These are phyloP conservation scores for Neuroscelio doddi DNA, from an alignment of 2,888 invertebrate species.

Conservation along the genomic window DNA sequence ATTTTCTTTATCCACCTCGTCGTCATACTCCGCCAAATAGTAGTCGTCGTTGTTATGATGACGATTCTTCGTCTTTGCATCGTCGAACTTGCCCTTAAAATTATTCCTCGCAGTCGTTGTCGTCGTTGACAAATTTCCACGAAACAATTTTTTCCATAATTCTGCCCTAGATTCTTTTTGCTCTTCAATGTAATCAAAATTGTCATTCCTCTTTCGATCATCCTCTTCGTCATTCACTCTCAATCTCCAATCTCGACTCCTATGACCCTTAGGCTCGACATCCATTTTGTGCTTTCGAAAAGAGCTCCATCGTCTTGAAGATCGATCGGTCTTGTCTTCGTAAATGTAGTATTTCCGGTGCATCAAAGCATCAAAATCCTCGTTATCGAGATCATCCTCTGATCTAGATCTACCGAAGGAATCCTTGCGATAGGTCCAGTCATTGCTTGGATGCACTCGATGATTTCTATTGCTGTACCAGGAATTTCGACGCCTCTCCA, in stretches of 20 bases:
- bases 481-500: slow-evolving; percentile 36
- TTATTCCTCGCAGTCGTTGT: slow-evolving; percentile 29
- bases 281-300: slow-evolving; percentile 6
- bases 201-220: slow-evolving; percentile 18
- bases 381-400: slow-evolving; percentile 20
- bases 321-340: slow-evolving; percentile 16
- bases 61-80: background rate
- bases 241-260: background rate
- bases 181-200: slow-evolving; percentile 23
- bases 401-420: slow-evolving; percentile 4
- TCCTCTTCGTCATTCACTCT: slow-evolving; percentile 12
- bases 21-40: slow-evolving; percentile 8
- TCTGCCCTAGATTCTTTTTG: slow-evolving; percentile 20
- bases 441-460: slow-evolving; percentile 40
- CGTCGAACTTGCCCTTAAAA: background rate
- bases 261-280: too few species aligned
- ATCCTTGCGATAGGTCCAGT: slow-evolving; percentile 37
- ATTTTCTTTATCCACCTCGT: slow-evolving; percentile 21
- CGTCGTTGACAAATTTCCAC: slow-evolving; percentile 25
- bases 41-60: slow-evolving; percentile 8
- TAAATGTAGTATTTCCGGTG: slow-evolving; percentile 9
- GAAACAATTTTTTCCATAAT: slow-evolving; percentile 24
- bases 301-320: background rate
- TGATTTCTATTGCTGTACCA: slow-evolving; percentile 40
- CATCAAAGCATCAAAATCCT: slow-evolving; percentile 14